These are phyloP conservation scores for Cyclura pinguis DNA, from an alignment of 2,797 vertebrate species.

Conservation along the genomic window DNA sequence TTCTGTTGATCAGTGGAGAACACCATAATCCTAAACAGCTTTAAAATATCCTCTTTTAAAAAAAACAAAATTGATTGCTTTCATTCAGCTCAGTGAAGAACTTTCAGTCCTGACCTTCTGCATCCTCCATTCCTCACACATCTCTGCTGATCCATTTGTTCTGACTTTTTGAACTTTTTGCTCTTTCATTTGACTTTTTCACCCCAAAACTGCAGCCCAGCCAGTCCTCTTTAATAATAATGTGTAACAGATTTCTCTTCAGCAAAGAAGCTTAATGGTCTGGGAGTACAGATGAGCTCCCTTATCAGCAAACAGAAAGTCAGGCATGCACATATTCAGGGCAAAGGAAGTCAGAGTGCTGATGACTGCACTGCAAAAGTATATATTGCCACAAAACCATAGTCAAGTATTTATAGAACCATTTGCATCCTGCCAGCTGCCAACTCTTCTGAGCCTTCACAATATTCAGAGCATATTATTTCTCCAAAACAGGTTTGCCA, in stretches of 20 bases:
- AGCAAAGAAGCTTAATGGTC: conserved; percentile 8
- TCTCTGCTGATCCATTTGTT: too few species aligned
- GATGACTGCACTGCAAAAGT: background rate
- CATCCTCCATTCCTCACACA: background rate
- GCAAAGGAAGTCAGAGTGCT: background rate
- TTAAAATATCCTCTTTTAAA: conserved; percentile 5
- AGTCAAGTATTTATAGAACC: background rate
- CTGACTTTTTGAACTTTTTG: background rate
- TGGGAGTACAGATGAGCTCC: conserved; percentile 16
- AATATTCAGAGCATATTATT: background rate
- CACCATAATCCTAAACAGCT: conserved; percentile 35
- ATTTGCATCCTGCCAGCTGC: background rate
- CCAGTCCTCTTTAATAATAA: background rate
- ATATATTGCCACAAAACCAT: background rate
- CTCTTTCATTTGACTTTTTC: accelerated
- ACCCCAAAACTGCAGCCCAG: accelerated
- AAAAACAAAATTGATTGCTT: background rate
- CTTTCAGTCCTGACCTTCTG: background rate
- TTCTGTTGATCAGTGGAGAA: background rate
- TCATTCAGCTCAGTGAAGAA: background rate
- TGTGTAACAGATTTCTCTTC: background rate
- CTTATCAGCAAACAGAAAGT: background rate
- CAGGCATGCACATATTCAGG: background rate
- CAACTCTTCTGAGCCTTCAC: background rate
- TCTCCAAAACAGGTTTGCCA: background rate